Percentiles rank a stretch among this genome's conserved stretches.
Evolutionary conservation across 37 sponge, comb jelly and placozoan species (phyloP).

Genomic region (Halichondria panicea): DNA sequence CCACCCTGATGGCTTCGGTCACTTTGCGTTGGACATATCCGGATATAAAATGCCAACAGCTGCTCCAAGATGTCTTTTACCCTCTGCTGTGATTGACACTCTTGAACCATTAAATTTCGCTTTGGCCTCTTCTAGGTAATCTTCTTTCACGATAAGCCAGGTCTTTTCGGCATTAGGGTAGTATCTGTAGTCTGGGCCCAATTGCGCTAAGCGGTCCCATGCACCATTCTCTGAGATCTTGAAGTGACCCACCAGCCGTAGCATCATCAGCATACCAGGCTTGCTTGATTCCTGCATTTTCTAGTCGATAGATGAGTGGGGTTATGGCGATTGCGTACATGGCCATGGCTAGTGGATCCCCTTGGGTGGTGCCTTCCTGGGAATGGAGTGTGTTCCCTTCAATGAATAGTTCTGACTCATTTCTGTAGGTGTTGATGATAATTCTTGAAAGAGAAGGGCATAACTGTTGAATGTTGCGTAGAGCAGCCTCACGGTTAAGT

Average conservation of each 20-base stretch:
- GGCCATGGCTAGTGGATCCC: conserved; percentile 57
- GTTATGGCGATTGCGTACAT: conserved; percentile 59
- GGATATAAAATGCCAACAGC: too few relatives aligned
- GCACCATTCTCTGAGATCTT: conserved; percentile 27
- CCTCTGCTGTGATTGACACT: conserved; percentile 31
- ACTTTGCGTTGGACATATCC: too few relatives aligned
- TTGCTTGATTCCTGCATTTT: conserved; percentile 13
- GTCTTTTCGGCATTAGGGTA: too few relatives aligned
- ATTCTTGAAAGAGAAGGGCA: conserved; percentile 37
- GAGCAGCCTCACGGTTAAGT: conserved; percentile 48
- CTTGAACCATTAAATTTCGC: conserved; percentile 26
- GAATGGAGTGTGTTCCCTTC: conserved; percentile 43
- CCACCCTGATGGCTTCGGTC: too few relatives aligned
- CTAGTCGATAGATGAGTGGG: conserved; percentile 38
- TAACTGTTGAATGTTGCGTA: conserved; percentile 38
- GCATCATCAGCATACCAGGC: conserved; percentile 66
- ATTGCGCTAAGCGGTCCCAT: too few relatives aligned
- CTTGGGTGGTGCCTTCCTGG: conserved; percentile 51
- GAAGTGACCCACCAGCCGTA: conserved; percentile 18
- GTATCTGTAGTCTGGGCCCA: conserved; percentile 44
- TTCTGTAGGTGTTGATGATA: conserved; percentile 45
- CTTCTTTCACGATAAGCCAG: too few relatives aligned
- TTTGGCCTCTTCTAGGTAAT: conserved; percentile 8
- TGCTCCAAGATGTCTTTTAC: conserved; percentile 39
- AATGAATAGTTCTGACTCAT: conserved; percentile 29